A percentile compares a stretch with the other conserved stretches of the same genome.
phyloP scores from a whole-genome alignment of 2,113 vertebrate species.

The Amazona guildingii region DNA sequence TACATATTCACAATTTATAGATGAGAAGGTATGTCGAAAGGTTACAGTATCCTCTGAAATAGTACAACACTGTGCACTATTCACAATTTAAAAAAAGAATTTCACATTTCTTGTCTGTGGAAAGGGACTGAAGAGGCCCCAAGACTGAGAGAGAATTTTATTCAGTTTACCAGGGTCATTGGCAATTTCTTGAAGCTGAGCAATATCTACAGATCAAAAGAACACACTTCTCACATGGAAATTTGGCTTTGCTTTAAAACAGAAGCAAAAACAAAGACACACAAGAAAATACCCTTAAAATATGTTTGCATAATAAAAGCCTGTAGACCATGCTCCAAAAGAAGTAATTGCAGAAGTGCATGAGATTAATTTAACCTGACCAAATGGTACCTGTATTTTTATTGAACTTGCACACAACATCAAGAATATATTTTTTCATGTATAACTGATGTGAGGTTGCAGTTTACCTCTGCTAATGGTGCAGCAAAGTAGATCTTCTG shows the following conservation, averaged over 20 bases:
- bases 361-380: not conserved
- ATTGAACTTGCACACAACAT: not conserved
- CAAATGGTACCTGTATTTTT: not conserved
- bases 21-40: not conserved
- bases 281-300: not conserved
- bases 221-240: not conserved
- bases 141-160: not conserved
- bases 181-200: not conserved
- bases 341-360: not conserved
- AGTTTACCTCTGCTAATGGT: not conserved
- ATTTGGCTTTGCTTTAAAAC: not conserved
- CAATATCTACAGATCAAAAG: not conserved
- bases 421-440: not conserved
- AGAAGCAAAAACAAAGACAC: not conserved
- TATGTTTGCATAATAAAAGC: not conserved
- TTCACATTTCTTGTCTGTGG: not conserved
- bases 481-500: not conserved
- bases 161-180: not conserved
- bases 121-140: not conserved
- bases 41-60: not conserved
- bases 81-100: not conserved
- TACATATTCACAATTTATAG: not conserved
- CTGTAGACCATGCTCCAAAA: not conserved
- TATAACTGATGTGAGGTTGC: not conserved
- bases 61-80: not conserved